Base-by-base conservation (phyloP, 2,113 vertebrate genomes). In the Capricornis sumatraensis region DNA sequence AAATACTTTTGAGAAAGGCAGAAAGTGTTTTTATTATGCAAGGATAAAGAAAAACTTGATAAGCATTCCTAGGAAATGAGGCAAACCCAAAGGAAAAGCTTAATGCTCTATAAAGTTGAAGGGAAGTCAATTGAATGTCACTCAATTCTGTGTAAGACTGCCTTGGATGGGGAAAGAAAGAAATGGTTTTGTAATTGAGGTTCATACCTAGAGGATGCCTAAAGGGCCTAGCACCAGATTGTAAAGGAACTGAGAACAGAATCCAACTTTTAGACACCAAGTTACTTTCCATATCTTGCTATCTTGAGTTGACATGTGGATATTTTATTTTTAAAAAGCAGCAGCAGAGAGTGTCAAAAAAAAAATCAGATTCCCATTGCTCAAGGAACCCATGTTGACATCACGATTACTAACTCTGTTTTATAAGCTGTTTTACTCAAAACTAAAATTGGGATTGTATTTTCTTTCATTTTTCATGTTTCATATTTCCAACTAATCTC, bases 391-490 rank as follows among this genome's bases (percentile, higher is more conserved):
- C 17, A 86, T 57, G 23, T 47, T 91, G 90, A 89, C 12, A 7
- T 27, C 53, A 0, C 8, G 2, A 92, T 91, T n/a, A 90, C 90
- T 96, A 60, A 47, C 52, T 94, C 45, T 74, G 57, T 53, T 50
- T 93, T 95, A 45, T 74, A 92, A 85, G 50, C 71, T 81, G 33
- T 92, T 94, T 84, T 85, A n/a, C 43, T 84, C 43, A 62, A 90
- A 85, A 33, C 4, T 50, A 14, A 36, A 36, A 23, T 81, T 79
- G 43, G 13, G 33, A 50, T 52, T 91, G 3, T 33, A 40, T 91
- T 91, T 94, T 82, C 79, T 92, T 89, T 55, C 21, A 45, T 90
- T 94, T 94, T 93, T 83, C 6, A 55, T n/a, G 21, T 85, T 93
- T 91, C 52, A 5, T 89, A 78, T 95, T 96, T 82, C 28, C 30